Evolutionary conservation across 2,113 vertebrate species (phyloP), one percentile per base, ranked within the genome.

Genomic region (Antigone vipio): DNA sequence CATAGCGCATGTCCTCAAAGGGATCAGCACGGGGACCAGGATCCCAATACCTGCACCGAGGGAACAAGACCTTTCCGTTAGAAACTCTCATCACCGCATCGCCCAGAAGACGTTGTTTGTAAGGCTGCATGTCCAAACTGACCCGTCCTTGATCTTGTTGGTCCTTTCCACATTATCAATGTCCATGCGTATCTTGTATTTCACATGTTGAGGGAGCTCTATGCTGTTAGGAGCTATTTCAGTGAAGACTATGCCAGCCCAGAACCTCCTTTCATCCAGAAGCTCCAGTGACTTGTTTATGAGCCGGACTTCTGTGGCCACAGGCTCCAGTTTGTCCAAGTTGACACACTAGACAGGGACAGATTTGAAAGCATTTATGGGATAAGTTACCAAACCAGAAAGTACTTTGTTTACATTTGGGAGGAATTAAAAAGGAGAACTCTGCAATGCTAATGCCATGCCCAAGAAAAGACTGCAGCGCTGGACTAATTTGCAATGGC

Each of bases 81-180:
- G 71, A 94, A 82, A 56, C 66, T 27, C 40, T 93, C 20, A 14
- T 34, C 29, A 66, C 9, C 1, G 4, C 30, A 49, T 15, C 14
- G 23, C 12, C 11, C 2, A 4, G 11, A 71, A 69, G 22, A 89
- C 74, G 45, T 1, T 32, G 21, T 35, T 73, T 45, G 7, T 26
- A 35, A 45, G 12, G 44, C 29, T 73, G 21, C 6, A 44, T 26
- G 6, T 27, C 58, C 89, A 12, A 10, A 44, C 98, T 97, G 96
- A 99, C 99, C 98, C 99, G n/a, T 99, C 99, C 97, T 99, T 99
- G 96, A 99, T 99, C 97, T 99, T 99, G 89, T 99, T 99, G 47
- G 99, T 99, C 94, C 99, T 98, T 95, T 99, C 99, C 85, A 99
- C 99, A 2, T 99, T 99, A 97, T 99, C 99, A 10, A 99, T 99